Evolutionary conservation across 2,113 vertebrate species (phyloP), one percentile per base, ranked within the genome.

Genomic region (Apeltes quadracus): DNA sequence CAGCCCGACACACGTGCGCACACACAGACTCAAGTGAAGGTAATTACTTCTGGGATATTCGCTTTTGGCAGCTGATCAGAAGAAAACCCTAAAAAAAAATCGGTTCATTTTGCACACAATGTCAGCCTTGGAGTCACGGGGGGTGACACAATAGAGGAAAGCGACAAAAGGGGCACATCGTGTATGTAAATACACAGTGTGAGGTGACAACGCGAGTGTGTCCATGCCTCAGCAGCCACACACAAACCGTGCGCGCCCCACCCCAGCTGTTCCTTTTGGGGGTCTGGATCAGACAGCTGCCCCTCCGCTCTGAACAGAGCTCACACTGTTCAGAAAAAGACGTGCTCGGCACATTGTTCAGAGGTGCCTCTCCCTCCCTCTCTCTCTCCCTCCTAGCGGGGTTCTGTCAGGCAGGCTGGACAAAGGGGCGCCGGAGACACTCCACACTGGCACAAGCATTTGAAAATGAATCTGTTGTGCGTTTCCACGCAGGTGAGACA

Each of bases 281-380:
- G 88, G 86, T 84, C 83, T 82, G 81, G 86, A 90, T 85, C 84
- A 81, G 88, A 89, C 92, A 93, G 92, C 91, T 93, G 93, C 85
- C 84, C 76, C 67, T 81, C 51, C 50, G 68, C 66, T 59, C 71
- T 74, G 71, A 90, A 93, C 93, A 92, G 90, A 89, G 89, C 79
- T 51, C 41, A 57, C 78, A 87, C 83, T 93, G 92, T 93, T 91
- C 62, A 55, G 79, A 79, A 89, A 91, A 87, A 83, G 79, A 78
- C 62, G 58, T 39, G 85, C 82, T 90, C 87, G 81, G 83, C 89
- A 89, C 79, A 91, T 88, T 89, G 88, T 89, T 89, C 73, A 72
- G 75, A 84, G 83, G 77, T 74, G 68, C 72, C 83, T 83, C 81
- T 50, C 74, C 16, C 61, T 39, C 72, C 44, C 36, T 41, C 46